A percentile compares a stretch with the other conserved stretches of the same genome.
Evolutionary conservation across 2,888 invertebrate species (phyloP).

Genomic region (Meghimatium bilineatum): DNA sequence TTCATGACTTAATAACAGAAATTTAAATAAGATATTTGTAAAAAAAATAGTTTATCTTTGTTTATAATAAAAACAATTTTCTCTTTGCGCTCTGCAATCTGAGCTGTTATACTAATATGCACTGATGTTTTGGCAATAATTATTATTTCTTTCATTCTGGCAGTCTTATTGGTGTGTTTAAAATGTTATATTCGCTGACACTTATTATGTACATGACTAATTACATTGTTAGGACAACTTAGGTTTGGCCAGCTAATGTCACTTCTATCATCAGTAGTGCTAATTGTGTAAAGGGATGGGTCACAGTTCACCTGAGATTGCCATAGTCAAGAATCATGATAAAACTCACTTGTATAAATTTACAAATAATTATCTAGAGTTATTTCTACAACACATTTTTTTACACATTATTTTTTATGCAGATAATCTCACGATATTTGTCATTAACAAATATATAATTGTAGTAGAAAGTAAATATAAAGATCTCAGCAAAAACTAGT

Average conservation of each 20-base stretch:
- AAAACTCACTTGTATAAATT: too few relatives aligned
- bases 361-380: too few relatives aligned
- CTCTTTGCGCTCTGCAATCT: neutral
- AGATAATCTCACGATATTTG: too few relatives aligned
- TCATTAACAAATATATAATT: too few relatives aligned
- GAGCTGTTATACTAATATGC: neutral
- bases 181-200: neutral
- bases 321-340: too few relatives aligned
- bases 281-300: too few relatives aligned
- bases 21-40: neutral
- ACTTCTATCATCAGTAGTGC: neutral
- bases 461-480: too few relatives aligned
- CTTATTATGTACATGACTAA: neutral
- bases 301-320: too few relatives aligned
- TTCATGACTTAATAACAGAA: constrained; percentile 14
- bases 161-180: neutral
- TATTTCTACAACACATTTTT: too few relatives aligned
- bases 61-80: neutral
- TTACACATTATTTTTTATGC: too few relatives aligned
- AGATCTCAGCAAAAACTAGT: too few relatives aligned
- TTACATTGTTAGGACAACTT: neutral
- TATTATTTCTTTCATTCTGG: neutral
- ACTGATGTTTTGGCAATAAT: neutral
- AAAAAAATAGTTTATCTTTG: neutral
- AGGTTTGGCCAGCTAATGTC: neutral